Evolutionary conservation across 2,888 invertebrate genomes (phyloP), one percentile per base, ranked within the genome.

Genomic region (Lithophane ornitopus): DNA sequence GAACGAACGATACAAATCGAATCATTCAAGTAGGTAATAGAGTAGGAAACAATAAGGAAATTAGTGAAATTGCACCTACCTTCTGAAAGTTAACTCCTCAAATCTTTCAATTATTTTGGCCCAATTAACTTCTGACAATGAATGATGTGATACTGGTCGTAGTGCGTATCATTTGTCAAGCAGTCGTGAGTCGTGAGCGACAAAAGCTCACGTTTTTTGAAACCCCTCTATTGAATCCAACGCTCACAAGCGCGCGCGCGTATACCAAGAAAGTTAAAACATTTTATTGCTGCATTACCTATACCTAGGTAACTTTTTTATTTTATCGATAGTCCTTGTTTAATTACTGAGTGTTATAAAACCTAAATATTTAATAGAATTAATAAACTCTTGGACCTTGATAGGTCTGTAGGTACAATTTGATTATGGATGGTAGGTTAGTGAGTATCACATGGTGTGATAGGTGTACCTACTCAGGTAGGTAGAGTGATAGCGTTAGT

Each of bases 121-220:
- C 56, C 44, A 28, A 44, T 52, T 26, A 65, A 74, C 41, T 63
- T 65, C 61, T 49, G 58, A 28, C 67, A 58, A 16, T 62, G 52
- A 71, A 44, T 68, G 54, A 67, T 63, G 67, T 54, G 34, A 4
- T 34, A 34, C 34, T 34, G 34, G 6, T 34, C 6, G 34, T 34
- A 3, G 46, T 70, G 46, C 41, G 26, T 56, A 65, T 70, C 76
- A 77, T 78, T 82, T 62, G 78, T 82, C 66, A 78, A 44, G 6
- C 56, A 28, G 12, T 83, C 73, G 78, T 66, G 69, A 28, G 12
- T 83, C 73, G 78, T 66, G 69, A 52, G 56, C 61, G 4, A 34
- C 39, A 14, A 58, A 56, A 44, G 41, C 34, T 65, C 59, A 72
- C 58, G 82, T 44, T 78, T 62, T 58, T 73, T n/a, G 12, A 49